These are phyloP conservation scores for Micrasema longulum DNA, from an alignment of 1,140 invertebrate genomes.

Conservation along the genomic window DNA sequence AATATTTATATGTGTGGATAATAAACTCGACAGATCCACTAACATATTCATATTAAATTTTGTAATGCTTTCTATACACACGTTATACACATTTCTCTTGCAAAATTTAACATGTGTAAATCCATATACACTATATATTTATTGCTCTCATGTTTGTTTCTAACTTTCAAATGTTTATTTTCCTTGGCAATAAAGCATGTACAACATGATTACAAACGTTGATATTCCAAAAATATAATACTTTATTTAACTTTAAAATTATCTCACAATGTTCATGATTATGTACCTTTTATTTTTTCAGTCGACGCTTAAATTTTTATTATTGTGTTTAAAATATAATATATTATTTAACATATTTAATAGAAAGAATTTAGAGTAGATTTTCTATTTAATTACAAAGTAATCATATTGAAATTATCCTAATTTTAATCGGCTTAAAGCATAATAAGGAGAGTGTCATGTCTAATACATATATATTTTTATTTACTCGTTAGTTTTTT, in stretches of 20 bases:
- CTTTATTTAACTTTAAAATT: too few relatives aligned
- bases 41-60: too few relatives aligned
- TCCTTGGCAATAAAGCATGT: conserved; percentile 13
- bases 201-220: not conserved
- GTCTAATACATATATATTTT: conserved; percentile 56
- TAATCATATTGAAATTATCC: conserved; percentile 20
- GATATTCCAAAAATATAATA: conserved; percentile 13
- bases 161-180: too few relatives aligned
- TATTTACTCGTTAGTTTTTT: too few relatives aligned
- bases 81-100: too few relatives aligned
- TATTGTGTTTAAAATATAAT: conserved; percentile 29
- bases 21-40: too few relatives aligned
- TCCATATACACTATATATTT: too few relatives aligned
- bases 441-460: conserved; percentile 33
- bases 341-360: conserved; percentile 29
- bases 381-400: conserved; percentile 34
- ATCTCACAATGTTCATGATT: too few relatives aligned
- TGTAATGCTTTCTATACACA: too few relatives aligned
- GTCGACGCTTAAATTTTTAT: conserved; percentile 11
- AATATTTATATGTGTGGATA: too few relatives aligned
- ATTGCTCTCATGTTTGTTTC: too few relatives aligned
- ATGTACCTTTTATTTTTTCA: not conserved
- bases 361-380: conserved; percentile 23
- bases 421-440: conserved; percentile 32
- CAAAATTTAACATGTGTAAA: too few relatives aligned